Conservation (phyloP, 2,888 invertebrate species). For the Apeira syringaria region DNA sequence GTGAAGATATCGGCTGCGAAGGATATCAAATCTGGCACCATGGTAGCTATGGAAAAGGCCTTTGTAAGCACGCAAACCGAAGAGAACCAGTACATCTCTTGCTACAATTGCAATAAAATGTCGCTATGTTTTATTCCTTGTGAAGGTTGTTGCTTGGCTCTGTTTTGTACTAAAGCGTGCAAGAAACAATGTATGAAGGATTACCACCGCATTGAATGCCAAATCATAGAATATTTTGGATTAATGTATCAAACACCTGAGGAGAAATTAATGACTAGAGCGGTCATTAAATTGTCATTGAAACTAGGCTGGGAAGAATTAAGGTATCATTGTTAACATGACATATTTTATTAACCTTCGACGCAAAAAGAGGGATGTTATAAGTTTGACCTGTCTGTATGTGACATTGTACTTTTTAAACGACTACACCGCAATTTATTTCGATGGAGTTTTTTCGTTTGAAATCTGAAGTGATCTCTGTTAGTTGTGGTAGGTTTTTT, state of each 20-base stretch:
- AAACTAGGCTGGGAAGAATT: constrained; percentile 18
- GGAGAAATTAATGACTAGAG: constrained; percentile 1
- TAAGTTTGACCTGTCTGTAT: too few relatives aligned
- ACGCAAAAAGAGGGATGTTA: too few relatives aligned
- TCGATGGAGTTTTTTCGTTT: too few relatives aligned
- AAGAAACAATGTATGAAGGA: constrained; percentile 5
- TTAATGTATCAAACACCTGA: neutral
- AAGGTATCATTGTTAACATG: neutral
- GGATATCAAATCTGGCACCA: constrained; percentile 10
- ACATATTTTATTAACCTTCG: neutral
- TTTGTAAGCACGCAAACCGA: constrained; percentile 6
- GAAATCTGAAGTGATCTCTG: too few relatives aligned
- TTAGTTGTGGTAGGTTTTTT: too few relatives aligned
- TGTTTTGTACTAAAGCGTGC: constrained; percentile 17
- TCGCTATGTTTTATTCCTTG: constrained; percentile 8
- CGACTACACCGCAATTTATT: too few relatives aligned
- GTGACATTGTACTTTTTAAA: too few relatives aligned
- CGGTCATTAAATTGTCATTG: constrained; percentile 19
- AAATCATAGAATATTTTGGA: constrained; percentile 3
- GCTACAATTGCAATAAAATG: constrained; percentile 16
- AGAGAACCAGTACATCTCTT: neutral
- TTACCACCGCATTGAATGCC: constrained; percentile 22
- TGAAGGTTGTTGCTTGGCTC: constrained; percentile 6
- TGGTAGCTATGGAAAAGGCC: constrained; percentile 20
- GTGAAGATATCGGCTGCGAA: constrained; percentile 7